Conservation (phyloP, 2,113 vertebrate species). For the Phrynocephalus versicolor region DNA sequence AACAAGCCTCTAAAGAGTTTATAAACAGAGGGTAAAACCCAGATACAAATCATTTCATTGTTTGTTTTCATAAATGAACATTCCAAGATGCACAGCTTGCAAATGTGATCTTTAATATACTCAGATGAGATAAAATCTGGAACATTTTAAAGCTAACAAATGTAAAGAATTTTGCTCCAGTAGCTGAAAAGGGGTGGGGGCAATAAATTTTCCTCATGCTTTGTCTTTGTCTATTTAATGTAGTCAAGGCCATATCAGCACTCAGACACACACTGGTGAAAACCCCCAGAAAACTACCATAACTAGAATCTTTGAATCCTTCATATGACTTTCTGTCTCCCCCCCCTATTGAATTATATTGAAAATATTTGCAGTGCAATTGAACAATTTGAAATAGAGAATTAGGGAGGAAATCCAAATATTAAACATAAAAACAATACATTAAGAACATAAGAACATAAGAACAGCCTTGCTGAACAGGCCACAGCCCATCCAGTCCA, state of each 20-base stretch:
- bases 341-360: constrained; percentile 36
- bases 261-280: constrained; percentile 55
- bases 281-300: constrained; percentile 56
- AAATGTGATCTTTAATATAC: constrained; percentile 59
- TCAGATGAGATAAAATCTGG: constrained; percentile 50
- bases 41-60: constrained; percentile 61
- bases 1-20: constrained; percentile 62
- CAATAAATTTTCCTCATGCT: constrained; percentile 57
- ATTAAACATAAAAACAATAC: constrained; percentile 6
- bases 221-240: constrained; percentile 61
- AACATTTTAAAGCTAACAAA: constrained; percentile 48
- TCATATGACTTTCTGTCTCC: constrained; percentile 57
- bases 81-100: constrained; percentile 50
- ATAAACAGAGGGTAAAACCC: constrained; percentile 56
- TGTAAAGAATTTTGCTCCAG: constrained; percentile 51
- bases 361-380: constrained; percentile 43
- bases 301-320: constrained; percentile 43
- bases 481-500: too few species aligned
- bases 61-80: constrained; percentile 51
- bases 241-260: constrained; percentile 65
- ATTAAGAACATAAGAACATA: too few species aligned
- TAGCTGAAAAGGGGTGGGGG: constrained; percentile 48
- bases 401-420: background rate
- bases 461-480: too few species aligned
- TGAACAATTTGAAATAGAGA: constrained; percentile 28